A percentile compares a stretch with the other conserved stretches of the same genome.
phyloP scores from a whole-genome alignment of 2,113 vertebrate species.

The Phainopepla nitens region DNA sequence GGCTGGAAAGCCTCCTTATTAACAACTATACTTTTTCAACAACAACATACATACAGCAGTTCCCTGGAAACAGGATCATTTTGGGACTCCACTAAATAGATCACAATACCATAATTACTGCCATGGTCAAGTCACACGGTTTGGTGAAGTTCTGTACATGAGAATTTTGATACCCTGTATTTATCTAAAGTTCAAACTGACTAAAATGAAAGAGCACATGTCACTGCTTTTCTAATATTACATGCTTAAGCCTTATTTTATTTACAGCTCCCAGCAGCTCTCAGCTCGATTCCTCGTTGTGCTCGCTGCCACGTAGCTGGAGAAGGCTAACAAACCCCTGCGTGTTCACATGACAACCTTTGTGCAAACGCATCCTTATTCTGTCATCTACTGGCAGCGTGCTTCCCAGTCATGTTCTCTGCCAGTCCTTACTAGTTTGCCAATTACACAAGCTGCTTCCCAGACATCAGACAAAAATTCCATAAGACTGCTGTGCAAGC shows the following conservation, averaged over 20 bases:
- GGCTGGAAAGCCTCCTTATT: neutral
- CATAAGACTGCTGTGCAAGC: constrained; percentile 90
- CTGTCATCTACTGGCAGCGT: constrained; percentile 75
- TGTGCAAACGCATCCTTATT: constrained; percentile 73
- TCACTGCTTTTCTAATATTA: neutral
- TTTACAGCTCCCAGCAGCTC: constrained; percentile 24
- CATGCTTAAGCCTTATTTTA: neutral
- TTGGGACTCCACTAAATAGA: neutral
- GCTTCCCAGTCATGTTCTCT: constrained; percentile 75
- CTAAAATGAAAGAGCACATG: neutral
- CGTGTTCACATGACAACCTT: constrained; percentile 71
- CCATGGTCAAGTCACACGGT: neutral
- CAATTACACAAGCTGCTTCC: constrained; percentile 89
- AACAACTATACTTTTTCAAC: neutral
- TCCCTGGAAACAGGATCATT: neutral
- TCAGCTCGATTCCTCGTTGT: constrained; percentile 10
- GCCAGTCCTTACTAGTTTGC: constrained; percentile 85
- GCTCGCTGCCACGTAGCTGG: constrained; percentile 25
- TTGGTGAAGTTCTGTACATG: neutral
- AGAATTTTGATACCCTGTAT: neutral
- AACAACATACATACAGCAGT: neutral
- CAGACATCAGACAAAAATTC: constrained; percentile 87
- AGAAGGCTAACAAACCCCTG: constrained; percentile 71
- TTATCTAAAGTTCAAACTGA: neutral
- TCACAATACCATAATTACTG: neutral